Base-by-base conservation (phyloP, 2,797 vertebrate species). In the Crax fasciolata region DNA sequence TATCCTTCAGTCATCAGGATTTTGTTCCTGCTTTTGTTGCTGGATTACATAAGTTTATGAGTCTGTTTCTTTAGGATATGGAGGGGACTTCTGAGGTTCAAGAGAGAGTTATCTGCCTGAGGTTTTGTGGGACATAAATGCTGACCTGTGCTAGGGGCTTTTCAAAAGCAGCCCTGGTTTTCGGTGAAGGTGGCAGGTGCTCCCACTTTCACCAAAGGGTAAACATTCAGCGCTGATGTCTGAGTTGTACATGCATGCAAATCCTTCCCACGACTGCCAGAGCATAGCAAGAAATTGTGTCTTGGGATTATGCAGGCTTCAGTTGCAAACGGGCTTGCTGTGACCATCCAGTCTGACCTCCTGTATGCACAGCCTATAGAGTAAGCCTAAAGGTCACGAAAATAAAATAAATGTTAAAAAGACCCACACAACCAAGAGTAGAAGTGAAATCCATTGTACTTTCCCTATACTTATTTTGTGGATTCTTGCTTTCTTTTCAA, bases 201-300 rank as follows among this genome's bases (percentile, higher is more conserved):
- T 76, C 17, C 32, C 10, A 4, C 14, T 61, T 78, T 41, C 15
- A 2, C 5, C 57, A 39, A n/a, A 85, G 15, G 15, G 7, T 21
- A n/a, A 13, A 15, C 14, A 16, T 81, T 89, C 23, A 58, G 81
- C 43, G 13, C 58, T 75, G 46, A 41, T 75, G 14, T 57, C 27
- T 6, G 23, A 81, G 18, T 43, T 61, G 13, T 9, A 30, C 11
- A 12, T n/a, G 24, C 7, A 6, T 20, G 11, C 11, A 87, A 61
- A 68, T 87, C 18, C 46, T 71, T 55, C 13, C 14, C 12, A 17
- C 23, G 3, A 2, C 25, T 77, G 52, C 27, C 27, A 38, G 6
- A 5, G 3, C 57, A 8, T 3, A 0, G 20, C 6, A 55, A 72
- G 49, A 63, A 63, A 28, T 27, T 0, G 0, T 17, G 19, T 63